A percentile compares a stretch with the other conserved stretches of the same genome.
phyloP scores from a whole-genome alignment of 2,888 invertebrate species.

The Philhelius pedissequus region DNA sequence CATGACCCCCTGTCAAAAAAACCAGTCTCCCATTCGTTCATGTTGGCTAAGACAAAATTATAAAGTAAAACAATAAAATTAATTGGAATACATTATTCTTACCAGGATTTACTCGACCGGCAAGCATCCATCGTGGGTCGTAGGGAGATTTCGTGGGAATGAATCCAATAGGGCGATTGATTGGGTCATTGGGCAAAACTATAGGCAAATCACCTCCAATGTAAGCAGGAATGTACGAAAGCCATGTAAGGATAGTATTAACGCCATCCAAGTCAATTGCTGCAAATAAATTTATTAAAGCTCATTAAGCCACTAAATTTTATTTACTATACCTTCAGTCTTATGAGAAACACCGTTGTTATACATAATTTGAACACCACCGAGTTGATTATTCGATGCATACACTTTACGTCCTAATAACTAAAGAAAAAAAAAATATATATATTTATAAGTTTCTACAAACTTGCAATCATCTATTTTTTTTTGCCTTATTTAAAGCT shows the following conservation, averaged over 20 bases:
- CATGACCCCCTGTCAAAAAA: constrained; percentile 96
- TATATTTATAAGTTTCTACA: constrained; percentile 79
- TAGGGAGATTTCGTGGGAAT: constrained; percentile 94
- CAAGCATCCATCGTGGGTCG: constrained; percentile 95
- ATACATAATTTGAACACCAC: constrained; percentile 99
- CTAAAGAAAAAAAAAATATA: constrained; percentile 68
- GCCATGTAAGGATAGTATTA: constrained; percentile 92
- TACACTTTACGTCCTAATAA: constrained; percentile 98
- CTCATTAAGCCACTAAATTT: not conserved
- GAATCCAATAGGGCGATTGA: constrained; percentile 91
- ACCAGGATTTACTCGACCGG: constrained; percentile 84
- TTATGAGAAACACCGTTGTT: constrained; percentile 98
- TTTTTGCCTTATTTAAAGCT: constrained; percentile 92
- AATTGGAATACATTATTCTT: constrained; percentile 32
- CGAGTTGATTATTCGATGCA: constrained; percentile 98
- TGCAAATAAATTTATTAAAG: constrained; percentile 3
- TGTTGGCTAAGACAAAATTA: constrained; percentile 77
- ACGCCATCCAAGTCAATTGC: constrained; percentile 92
- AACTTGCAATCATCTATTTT: not conserved
- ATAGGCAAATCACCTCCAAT: constrained; percentile 86
- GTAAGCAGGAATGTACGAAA: constrained; percentile 91
- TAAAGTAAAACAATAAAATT: not conserved
- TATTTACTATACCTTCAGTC: constrained; percentile 82
- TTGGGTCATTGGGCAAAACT: constrained; percentile 86
- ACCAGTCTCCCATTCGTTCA: constrained; percentile 89